These are phyloP conservation scores for Gerris lacustris DNA, from an alignment of 2,888 invertebrate species.

Conservation along the genomic window DNA sequence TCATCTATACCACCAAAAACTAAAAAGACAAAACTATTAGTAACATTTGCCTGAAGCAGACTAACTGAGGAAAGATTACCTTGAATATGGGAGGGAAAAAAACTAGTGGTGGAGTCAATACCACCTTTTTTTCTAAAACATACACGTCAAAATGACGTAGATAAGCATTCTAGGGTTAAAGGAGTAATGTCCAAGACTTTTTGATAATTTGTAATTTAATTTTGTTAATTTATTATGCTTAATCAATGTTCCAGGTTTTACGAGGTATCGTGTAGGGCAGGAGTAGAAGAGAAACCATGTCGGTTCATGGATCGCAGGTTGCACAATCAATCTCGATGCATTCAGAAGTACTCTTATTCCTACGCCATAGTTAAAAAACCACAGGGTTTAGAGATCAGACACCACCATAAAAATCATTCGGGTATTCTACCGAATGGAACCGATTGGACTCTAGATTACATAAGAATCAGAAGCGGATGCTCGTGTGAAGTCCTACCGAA, in stretches of 20 bases:
- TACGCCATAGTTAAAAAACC: slow-evolving; percentile 67
- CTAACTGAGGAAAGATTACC: no score
- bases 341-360: slow-evolving; percentile 68
- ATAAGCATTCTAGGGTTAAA: no score
- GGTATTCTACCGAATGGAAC: slow-evolving; percentile 29
- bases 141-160: no score
- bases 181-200: no score
- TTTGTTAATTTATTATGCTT: no score
- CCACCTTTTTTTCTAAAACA: no score
- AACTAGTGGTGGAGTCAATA: no score
- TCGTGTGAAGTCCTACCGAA: slow-evolving; percentile 61
- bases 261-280: slow-evolving; percentile 63
- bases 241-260: slow-evolving; percentile 43
- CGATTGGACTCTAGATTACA: slow-evolving; percentile 67
- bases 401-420: slow-evolving; percentile 24
- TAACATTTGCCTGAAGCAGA: no score
- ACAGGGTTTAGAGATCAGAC: slow-evolving; percentile 27
- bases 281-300: slow-evolving; percentile 60
- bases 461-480: slow-evolving; percentile 70
- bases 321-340: slow-evolving; percentile 59
- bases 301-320: slow-evolving; percentile 58
- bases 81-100: no score
- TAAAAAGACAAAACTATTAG: no score
- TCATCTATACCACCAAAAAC: no score
- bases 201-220: no score